Conservation (phyloP, 2,888 invertebrate genomes). For the Scaptomyza caliginosa region DNA sequence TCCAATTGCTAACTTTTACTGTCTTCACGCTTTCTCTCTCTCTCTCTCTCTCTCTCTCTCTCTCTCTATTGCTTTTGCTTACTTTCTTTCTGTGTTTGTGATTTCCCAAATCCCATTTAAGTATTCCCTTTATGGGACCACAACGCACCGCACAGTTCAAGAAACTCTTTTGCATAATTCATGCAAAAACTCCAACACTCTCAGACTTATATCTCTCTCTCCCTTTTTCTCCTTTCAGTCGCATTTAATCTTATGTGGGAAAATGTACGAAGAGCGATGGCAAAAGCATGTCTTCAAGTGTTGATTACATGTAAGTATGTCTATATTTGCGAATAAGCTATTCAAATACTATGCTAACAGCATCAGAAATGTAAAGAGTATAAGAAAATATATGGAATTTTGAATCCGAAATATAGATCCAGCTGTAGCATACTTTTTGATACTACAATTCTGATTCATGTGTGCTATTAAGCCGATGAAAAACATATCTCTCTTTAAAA, state of each 20-base stretch:
- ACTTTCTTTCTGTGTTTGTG: slow-evolving; percentile 48
- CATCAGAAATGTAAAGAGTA: slow-evolving; percentile 2
- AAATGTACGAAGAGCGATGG: slow-evolving; percentile 5
- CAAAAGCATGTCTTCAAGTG: slow-evolving; percentile 44
- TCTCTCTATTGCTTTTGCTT: too few relatives aligned
- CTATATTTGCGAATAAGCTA: not conserved
- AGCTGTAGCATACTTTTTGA: too few relatives aligned
- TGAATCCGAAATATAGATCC: too few relatives aligned
- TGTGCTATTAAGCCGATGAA: too few relatives aligned
- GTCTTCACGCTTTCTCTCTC: not conserved
- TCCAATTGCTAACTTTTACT: slow-evolving; percentile 22
- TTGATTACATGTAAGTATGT: slow-evolving; percentile 31
- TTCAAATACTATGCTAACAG: slow-evolving; percentile 31
- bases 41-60: not conserved
- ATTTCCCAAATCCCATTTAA: slow-evolving; percentile 77
- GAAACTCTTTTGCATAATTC: slow-evolving; percentile 74
- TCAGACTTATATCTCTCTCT: slow-evolving; percentile 19
- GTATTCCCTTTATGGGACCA: slow-evolving; percentile 73
- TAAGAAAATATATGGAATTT: not conserved
- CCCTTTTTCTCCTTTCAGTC: slow-evolving; percentile 7
- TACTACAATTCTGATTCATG: too few relatives aligned
- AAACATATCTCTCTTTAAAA: too few relatives aligned
- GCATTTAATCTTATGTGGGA: slow-evolving; percentile 11
- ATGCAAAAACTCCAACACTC: slow-evolving; percentile 56
- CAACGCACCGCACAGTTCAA: slow-evolving; percentile 60